Evolutionary conservation across 2,797 vertebrate genomes (phyloP).

Genomic region (Peromyscus melanophrys): DNA sequence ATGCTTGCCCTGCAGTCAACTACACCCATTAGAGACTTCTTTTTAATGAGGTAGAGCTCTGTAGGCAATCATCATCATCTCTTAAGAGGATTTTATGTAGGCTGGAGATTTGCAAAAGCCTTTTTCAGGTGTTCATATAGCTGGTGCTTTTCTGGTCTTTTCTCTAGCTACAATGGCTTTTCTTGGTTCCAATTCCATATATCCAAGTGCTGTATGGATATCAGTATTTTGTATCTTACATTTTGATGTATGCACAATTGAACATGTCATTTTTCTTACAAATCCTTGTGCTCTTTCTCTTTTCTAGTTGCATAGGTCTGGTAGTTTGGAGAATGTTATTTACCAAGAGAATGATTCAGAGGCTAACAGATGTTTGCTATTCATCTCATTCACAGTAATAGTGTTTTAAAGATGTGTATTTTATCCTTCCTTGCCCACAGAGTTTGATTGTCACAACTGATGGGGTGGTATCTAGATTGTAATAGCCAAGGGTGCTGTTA

Average conservation of each 20-base stretch:
- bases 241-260: neutral
- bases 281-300: slow-evolving; percentile 46
- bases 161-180: no score
- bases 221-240: no score
- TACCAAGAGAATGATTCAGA: neutral
- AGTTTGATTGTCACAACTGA: slow-evolving; percentile 15
- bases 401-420: neutral
- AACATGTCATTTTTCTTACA: slow-evolving; percentile 32
- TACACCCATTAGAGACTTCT: no score
- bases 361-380: neutral
- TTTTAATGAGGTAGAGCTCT: no score
- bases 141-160: no score
- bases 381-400: neutral
- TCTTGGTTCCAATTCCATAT: no score
- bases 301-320: slow-evolving; percentile 21
- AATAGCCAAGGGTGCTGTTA: neutral
- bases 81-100: no score
- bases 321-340: neutral
- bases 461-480: neutral
- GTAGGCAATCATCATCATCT: no score
- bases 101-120: no score
- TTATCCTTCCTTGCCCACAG: neutral
- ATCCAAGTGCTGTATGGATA: no score
- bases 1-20: no score
- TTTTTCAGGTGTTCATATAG: no score